Base-by-base conservation (phyloP, 1,140 invertebrate species). In the Dendroctonus ponderosae region DNA sequence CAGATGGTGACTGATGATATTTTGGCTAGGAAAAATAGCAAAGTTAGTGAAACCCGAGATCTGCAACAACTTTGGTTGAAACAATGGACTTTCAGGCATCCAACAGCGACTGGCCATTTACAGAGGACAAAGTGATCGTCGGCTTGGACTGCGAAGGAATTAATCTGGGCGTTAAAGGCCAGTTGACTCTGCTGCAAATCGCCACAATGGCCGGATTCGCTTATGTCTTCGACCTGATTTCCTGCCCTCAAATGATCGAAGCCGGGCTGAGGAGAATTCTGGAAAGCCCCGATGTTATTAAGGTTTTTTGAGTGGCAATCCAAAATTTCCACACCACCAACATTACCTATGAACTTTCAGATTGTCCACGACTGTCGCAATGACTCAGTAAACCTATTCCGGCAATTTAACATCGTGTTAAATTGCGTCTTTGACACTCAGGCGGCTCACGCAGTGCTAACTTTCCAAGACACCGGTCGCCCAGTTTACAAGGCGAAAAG, bases 361-460 rank as follows among this genome's bases (percentile, higher is more conserved):
- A 88, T 98, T 26, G 90, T 96, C 74, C 96, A 98, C 79, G 95
- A 98, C 75, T 97, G 94, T 76, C 85, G 92, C 60, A 95, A 95
- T 79, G 93, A 96, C 77, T 93, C 93, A 68, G 90, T 90, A 46
- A 94, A 95, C 80, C 83, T 98, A 46, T 91, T 88, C 79, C 86
- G 87, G 79, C 94, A 97, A 76, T 97, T 92, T 82, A 90, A 89
- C 52, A 92, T 98, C 50, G 86, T 86, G 43, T 80, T 98, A 67
- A 85, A 85, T 54, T 92, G 93, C 80, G 91, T 98, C 37, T 98
- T 98, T 81, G 96, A 98, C 79, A 98, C 96, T 12, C 96, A 98
- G 83, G 89, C 93, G 39, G 96, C 94, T 12, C 92, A 98, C 81
- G 90, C 94, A 50, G 89, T 98, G 6, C 79, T 98, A 56, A 92